A percentile compares a stretch with the other conserved stretches of the same genome.
These are phyloP conservation scores for Hesperia comma DNA, from an alignment of 2,888 invertebrate species.

Conservation along the genomic window DNA sequence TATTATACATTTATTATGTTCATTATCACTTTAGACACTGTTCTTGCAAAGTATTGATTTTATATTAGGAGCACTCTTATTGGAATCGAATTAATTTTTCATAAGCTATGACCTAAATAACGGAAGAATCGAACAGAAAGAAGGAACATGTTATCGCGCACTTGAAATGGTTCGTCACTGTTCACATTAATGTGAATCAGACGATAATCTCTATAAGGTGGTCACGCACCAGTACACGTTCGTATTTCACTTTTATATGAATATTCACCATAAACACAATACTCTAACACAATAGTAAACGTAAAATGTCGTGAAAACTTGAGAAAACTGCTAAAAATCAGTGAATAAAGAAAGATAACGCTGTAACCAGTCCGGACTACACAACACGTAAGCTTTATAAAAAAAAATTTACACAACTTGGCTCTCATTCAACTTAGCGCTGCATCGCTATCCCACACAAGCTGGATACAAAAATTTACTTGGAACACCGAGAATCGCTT, in stretches of 20 bases:
- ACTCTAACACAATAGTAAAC: slow-evolving; percentile 42
- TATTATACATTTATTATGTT: background rate
- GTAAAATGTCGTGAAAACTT: slow-evolving; percentile 45
- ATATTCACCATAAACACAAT: slow-evolving; percentile 45
- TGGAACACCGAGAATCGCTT: slow-evolving; percentile 54
- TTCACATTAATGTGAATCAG: slow-evolving; percentile 79
- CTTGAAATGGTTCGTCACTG: slow-evolving; percentile 77
- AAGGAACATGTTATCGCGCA: slow-evolving; percentile 75
- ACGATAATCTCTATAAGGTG: slow-evolving; percentile 59
- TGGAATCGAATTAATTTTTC: slow-evolving; percentile 48
- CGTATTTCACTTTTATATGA: slow-evolving; percentile 42
- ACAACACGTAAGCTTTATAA: slow-evolving; percentile 70
- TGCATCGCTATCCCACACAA: slow-evolving; percentile 46
- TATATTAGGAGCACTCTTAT: slow-evolving; percentile 61
- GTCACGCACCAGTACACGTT: slow-evolving; percentile 59
- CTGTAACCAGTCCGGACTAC: slow-evolving; percentile 62
- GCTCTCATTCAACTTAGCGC: slow-evolving; percentile 50
- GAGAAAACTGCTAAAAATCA: slow-evolving; percentile 43
- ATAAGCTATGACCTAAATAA: slow-evolving; percentile 47
- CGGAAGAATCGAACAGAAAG: slow-evolving; percentile 50
- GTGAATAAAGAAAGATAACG: slow-evolving; percentile 52
- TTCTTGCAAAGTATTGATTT: slow-evolving; percentile 65
- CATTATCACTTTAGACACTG: background rate
- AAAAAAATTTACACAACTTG: slow-evolving; percentile 79
- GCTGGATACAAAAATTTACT: background rate